Percentiles rank a stretch among this genome's conserved stretches.
Conservation (phyloP, 1,140 invertebrate species). For the Paraescarpia echinospica region DNA sequence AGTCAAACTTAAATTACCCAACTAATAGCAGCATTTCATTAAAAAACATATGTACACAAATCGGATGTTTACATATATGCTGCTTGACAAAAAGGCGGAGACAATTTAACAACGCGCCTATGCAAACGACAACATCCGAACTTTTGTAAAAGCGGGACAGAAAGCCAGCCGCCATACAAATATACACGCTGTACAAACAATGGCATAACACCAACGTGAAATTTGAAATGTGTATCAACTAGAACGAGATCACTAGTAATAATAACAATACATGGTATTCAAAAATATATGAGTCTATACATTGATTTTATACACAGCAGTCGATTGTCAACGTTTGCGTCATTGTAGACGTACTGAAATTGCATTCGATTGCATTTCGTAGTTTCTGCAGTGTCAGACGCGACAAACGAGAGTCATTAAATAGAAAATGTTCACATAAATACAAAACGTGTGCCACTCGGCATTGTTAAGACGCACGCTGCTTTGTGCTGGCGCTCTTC, state of each 20-base stretch:
- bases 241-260: background rate
- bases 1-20: background rate
- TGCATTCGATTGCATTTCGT: background rate
- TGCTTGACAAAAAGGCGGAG: background rate
- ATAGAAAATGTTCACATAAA: background rate
- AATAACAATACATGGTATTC: background rate
- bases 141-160: no score
- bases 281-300: background rate
- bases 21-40: background rate
- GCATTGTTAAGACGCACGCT: background rate
- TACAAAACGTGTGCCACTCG: background rate
- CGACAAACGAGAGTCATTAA: background rate
- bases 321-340: background rate
- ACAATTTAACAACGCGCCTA: background rate
- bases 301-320: background rate
- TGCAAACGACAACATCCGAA: no score
- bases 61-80: background rate
- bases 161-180: background rate
- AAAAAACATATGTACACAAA: background rate
- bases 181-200: background rate
- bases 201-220: background rate
- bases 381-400: background rate
- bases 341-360: background rate
- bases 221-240: background rate
- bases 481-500: constrained; percentile 34